These are phyloP conservation scores for Tapirus indicus DNA, from an alignment of 2,797 vertebrate species.

Conservation along the genomic window DNA sequence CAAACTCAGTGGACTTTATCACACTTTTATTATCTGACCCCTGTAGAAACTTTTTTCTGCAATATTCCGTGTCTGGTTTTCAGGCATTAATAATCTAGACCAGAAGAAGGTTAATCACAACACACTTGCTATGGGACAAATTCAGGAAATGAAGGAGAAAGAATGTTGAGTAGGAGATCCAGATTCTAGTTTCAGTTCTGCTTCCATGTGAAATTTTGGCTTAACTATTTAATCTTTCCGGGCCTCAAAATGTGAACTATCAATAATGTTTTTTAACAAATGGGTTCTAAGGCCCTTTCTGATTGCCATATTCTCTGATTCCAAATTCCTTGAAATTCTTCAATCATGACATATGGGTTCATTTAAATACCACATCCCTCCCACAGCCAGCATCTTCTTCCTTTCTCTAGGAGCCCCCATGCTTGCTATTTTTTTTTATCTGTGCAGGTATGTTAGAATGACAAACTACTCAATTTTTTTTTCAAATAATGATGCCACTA, in stretches of 20 bases:
- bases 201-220: background rate
- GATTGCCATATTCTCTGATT: background rate
- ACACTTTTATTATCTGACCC: background rate
- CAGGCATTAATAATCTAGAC: background rate
- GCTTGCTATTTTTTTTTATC: background rate
- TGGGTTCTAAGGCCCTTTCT: background rate
- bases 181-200: background rate
- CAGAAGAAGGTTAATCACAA: background rate
- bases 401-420: background rate
- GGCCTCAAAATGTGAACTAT: background rate
- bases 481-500: background rate
- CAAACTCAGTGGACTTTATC: background rate
- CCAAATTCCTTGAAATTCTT: background rate
- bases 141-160: background rate
- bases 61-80: background rate
- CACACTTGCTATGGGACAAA: background rate
- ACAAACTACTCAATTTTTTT: background rate
- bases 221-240: conserved; percentile 15
- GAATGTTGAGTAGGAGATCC: background rate
- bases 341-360: background rate
- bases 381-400: background rate
- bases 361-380: background rate
- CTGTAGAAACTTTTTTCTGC: background rate
- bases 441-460: background rate
- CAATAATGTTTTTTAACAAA: background rate